Base-by-base conservation (phyloP, 2,888 invertebrate species). In the Pogonocherus hispidulus region DNA sequence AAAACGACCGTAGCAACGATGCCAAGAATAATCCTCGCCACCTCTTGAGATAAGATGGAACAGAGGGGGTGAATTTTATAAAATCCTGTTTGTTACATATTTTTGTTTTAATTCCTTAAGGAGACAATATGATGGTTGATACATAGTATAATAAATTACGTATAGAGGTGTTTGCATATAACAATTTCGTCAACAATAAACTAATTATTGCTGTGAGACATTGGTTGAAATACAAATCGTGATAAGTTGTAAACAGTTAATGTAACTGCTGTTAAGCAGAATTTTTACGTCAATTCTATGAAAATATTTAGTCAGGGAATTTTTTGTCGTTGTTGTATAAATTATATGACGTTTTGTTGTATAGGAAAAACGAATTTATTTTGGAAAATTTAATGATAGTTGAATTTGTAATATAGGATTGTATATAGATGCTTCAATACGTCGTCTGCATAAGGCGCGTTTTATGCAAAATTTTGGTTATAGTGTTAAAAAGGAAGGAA, bases 261-360 rank as follows among this genome's bases (percentile, higher is more conserved):
- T 49, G 35, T 57, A 63, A 54, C 69, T 66, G 69, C 57, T 64
- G 18, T 1, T 27, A 59, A 59, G 78, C 71, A 72, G 71, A 71
- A 70, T 69, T 78, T 78, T 76, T 73, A 78, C 74, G 81, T 81
- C 81, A 81, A 81, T 81, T 81, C 78, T 66, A 73, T 63, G 74
- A 74, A 73, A 73, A 78, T 76, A 73, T 75, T 78, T 78, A 78
- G 76, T 80, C 79, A 79, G 78, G 77, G 78, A 79, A 73, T 76
- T 74, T 78, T 78, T 79, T 72, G 69, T 71, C 67, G 68, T 69
- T 69, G 75, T 76, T 75, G 68, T 72, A 67, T 66, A 70, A 66
- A 72, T 64, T 59, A 51, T 64, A 60, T 57, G 60, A 62, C 37
- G 23, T 64, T 65, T 72, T 71, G 60, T 57, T 70, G 55, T 56